Evolutionary conservation across 2,888 invertebrate genomes (phyloP), one percentile per base, ranked within the genome.

Genomic region (Eupeodes luniger): DNA sequence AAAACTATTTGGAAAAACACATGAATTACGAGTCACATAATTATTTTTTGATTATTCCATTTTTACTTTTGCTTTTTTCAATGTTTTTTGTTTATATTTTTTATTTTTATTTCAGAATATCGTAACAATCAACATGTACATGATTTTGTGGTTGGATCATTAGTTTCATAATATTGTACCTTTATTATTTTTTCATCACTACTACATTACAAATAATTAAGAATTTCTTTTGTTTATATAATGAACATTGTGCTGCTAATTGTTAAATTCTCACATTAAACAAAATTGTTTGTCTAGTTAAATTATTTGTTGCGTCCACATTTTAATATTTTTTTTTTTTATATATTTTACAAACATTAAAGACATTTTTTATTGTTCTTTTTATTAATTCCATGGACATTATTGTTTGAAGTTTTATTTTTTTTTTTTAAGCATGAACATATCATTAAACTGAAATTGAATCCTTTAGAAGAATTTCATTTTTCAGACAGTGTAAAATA

Each of bases 41-140:
- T 82, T 34, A 40, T 57, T 67, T 72, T 78, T 53, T 59, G 57
- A 64, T 66, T 47, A 49, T 27, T 44, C 14, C 27, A 11, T 53
- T 83, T 72, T 77, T 77, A 53, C 67, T 61, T 81, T 69, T 64
- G 78, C 62, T 66, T 76, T 75, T 78, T 72, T 57, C 61, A 70
- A 53, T 66, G 61, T 89, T 89, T 59, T 89, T 72, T 27, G 27
- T 62, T 82, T 84, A 89, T 83, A 83, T 82, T 90, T 72, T 88
- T 81, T 81, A 53, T 75, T 74, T 89, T 89, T 76, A 90, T 91
- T 91, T 76, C 91, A 91, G 91, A 91, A 91, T 91, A 91, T 91
- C 91, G 90, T 91, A 91, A 91, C 89, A 89, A 89, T 82, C 78
- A 62, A 70, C 76, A 78, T 59, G 44, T 69, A 47, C 27, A 49